These are phyloP conservation scores for Prunella fulvescens DNA, from an alignment of 2,113 vertebrate genomes.

Conservation along the genomic window DNA sequence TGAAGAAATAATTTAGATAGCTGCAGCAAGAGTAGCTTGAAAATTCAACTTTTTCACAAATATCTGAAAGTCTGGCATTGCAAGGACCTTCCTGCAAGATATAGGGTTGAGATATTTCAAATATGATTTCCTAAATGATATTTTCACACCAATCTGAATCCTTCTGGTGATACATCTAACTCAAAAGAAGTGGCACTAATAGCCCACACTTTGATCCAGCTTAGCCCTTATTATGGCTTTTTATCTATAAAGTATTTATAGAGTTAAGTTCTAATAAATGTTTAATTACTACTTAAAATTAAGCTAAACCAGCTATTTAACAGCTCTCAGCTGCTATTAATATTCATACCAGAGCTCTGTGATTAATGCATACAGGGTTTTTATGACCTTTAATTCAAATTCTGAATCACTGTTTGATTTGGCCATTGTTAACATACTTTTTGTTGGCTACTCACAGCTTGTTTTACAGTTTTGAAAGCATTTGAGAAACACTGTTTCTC, in stretches of 20 bases:
- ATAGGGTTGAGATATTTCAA: neutral
- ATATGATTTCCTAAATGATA: neutral
- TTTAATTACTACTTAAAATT: conserved; percentile 46
- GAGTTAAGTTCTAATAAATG: conserved; percentile 35
- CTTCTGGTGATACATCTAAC: neutral
- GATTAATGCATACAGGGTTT: conserved; percentile 50
- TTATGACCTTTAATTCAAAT: conserved; percentile 61
- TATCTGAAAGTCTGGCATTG: neutral
- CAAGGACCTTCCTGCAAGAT: neutral
- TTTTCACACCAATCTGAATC: neutral
- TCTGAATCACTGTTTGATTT: conserved; percentile 63
- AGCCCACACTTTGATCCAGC: neutral
- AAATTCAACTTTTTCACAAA: neutral
- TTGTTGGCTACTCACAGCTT: conserved; percentile 39
- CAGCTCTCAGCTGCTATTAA: conserved; percentile 41
- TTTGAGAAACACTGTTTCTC: conserved; percentile 37
- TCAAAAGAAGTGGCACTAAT: neutral
- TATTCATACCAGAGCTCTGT: conserved; percentile 29
- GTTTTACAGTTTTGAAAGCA: conserved; percentile 43
- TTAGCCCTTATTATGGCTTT: neutral
- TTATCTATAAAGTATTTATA: neutral
- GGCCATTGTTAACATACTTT: conserved; percentile 46
- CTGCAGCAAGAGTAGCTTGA: neutral
- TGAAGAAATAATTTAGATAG: neutral
- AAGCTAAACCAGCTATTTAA: conserved; percentile 22